These are phyloP conservation scores for Carcharodon carcharias DNA, from an alignment of 2,797 vertebrate species.

Conservation along the genomic window DNA sequence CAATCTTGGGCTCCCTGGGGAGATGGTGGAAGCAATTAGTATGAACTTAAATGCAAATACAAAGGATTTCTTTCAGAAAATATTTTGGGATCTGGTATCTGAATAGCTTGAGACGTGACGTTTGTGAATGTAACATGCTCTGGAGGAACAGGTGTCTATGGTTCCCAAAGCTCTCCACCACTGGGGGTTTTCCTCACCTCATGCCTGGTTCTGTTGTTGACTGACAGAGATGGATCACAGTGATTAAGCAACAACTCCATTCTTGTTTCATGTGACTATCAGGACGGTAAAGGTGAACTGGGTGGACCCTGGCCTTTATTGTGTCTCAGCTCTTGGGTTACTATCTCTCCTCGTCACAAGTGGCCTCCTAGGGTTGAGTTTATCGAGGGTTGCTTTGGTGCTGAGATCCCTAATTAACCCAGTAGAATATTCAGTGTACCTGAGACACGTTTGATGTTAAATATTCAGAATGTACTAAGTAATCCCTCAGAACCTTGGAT, in stretches of 20 bases:
- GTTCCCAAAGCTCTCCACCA: neutral
- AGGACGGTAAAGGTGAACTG: neutral
- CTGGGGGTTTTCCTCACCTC: neutral
- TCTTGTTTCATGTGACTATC: neutral
- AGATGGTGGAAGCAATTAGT: neutral
- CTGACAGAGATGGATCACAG: neutral
- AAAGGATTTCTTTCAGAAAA: neutral
- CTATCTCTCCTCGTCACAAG: neutral
- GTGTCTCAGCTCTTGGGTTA: neutral
- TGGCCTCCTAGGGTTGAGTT: neutral
- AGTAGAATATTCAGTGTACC: neutral
- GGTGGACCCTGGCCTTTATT: neutral
- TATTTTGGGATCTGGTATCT: no score
- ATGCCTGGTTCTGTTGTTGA: neutral
- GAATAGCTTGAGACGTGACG: neutral
- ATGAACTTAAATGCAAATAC: neutral
- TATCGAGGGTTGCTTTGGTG: neutral
- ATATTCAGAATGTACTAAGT: neutral
- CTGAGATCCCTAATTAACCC: neutral
- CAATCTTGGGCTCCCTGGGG: neutral
- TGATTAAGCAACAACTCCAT: neutral
- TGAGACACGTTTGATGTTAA: neutral
- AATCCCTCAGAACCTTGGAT: neutral
- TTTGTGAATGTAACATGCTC: neutral
- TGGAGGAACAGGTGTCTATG: neutral